Evolutionary conservation across 2,888 invertebrate genomes (phyloP).

Genomic region (Druceiella hillmani): DNA sequence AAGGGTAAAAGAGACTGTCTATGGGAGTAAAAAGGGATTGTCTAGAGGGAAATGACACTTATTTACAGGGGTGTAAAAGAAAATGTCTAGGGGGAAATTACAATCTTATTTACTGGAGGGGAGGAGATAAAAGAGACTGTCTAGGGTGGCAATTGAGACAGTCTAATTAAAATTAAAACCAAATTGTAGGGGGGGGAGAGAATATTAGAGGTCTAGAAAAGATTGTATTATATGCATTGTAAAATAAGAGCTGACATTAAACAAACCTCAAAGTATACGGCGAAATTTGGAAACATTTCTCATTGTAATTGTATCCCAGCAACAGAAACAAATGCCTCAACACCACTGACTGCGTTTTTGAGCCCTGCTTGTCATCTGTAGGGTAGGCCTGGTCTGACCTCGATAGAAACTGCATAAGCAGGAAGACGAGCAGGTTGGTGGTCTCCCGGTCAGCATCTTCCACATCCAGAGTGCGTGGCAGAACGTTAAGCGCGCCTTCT

Average conservation of each 20-base stretch:
- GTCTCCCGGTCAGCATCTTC: constrained; percentile 96
- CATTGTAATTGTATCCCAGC: constrained; percentile 88
- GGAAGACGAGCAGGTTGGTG: constrained; percentile 85
- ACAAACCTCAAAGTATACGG: constrained; percentile 75
- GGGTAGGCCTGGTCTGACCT: constrained; percentile 67
- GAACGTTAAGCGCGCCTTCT: constrained; percentile 69
- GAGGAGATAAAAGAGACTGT: no score
- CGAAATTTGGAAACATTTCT: constrained; percentile 87
- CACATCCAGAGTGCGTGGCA: constrained; percentile 85
- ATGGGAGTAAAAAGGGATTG: no score
- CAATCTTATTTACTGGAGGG: no score
- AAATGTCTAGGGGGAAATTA: no score
- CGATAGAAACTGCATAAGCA: constrained; percentile 96
- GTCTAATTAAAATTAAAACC: constrained; percentile 10
- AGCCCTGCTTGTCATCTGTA: constrained; percentile 76
- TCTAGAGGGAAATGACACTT: no score
- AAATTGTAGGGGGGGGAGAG: neutral
- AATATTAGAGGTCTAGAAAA: neutral
- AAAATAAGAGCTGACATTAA: neutral
- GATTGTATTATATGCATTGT: neutral
- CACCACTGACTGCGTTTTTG: constrained; percentile 80
- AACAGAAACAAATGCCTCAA: constrained; percentile 87
- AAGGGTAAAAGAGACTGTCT: no score
- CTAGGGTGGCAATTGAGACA: neutral
- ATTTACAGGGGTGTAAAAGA: no score